phyloP scores from a whole-genome alignment of 2,888 invertebrate species.

The Hyposoter dolosus region DNA sequence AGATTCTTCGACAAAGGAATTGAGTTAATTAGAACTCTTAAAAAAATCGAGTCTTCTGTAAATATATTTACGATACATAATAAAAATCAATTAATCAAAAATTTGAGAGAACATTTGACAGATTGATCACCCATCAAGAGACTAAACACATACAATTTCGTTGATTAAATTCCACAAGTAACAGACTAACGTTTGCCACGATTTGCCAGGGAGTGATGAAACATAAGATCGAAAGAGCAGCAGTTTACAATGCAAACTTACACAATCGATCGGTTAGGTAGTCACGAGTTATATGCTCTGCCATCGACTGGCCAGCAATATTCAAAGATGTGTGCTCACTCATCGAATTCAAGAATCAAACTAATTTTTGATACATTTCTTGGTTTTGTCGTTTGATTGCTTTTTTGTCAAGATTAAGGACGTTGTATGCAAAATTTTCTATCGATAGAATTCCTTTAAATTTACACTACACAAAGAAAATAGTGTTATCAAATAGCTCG shows the following conservation, averaged over 20 bases:
- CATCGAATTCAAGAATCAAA: slow-evolving; percentile 12
- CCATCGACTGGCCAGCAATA: not conserved
- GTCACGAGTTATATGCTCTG: slow-evolving; percentile 34
- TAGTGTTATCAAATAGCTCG: too few species aligned
- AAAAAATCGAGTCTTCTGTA: too few species aligned
- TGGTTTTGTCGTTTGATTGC: not conserved
- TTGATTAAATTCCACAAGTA: not conserved
- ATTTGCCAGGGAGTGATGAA: slow-evolving; percentile 1
- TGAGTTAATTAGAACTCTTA: too few species aligned
- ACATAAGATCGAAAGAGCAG: not conserved
- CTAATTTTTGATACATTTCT: not conserved
- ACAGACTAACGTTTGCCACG: not conserved
- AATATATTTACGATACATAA: too few species aligned
- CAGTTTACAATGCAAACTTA: slow-evolving; percentile 31
- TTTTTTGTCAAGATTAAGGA: not conserved
- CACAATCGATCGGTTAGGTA: slow-evolving; percentile 35
- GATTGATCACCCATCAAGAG: not conserved
- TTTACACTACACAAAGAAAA: too few species aligned
- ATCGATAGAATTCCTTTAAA: too few species aligned
- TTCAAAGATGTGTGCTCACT: not conserved
- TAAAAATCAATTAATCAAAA: too few species aligned
- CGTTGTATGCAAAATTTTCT: too few species aligned
- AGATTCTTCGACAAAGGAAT: not conserved
- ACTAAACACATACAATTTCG: not conserved
- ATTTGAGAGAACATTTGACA: not conserved